Conservation (phyloP, 2,797 vertebrate species). For the Calcarius lapponicus region DNA sequence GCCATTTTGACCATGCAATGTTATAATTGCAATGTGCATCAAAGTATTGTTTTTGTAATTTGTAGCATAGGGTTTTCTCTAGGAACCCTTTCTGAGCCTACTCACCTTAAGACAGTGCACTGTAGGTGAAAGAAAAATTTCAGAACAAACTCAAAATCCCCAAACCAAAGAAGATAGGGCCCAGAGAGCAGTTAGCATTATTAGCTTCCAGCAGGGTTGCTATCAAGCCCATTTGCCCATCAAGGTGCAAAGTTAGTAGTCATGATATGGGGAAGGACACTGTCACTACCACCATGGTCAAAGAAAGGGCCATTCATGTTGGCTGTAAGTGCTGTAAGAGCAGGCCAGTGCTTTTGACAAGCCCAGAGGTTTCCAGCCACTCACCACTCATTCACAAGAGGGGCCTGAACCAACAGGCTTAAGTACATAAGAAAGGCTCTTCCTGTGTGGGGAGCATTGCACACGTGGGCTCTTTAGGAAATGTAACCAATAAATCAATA, state of each 20-base stretch:
- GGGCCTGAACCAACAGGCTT: background rate
- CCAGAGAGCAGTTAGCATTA: slow-evolving; percentile 41
- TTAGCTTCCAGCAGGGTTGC: slow-evolving; percentile 43
- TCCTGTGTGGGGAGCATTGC: background rate
- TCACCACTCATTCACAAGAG: background rate
- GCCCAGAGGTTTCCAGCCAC: background rate
- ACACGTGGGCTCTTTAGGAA: background rate
- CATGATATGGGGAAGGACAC: background rate
- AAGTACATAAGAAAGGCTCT: background rate
- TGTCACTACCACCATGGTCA: background rate
- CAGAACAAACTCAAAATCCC: slow-evolving; percentile 62
- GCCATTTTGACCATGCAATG: slow-evolving; percentile 63
- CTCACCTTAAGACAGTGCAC: slow-evolving; percentile 62
- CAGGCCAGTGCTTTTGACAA: background rate
- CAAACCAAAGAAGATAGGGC: slow-evolving; percentile 48
- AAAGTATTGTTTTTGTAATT: slow-evolving; percentile 3
- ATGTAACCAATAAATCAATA: background rate
- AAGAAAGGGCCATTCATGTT: background rate
- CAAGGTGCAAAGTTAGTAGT: slow-evolving; percentile 20
- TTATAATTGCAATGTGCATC: slow-evolving; percentile 24
- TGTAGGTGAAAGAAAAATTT: slow-evolving; percentile 56
- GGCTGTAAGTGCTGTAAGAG: background rate
- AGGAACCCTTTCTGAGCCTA: slow-evolving; percentile 38
- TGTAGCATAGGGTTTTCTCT: slow-evolving; percentile 1
- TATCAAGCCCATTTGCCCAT: slow-evolving; percentile 30